Evolutionary conservation across 1,140 invertebrate genomes (phyloP).

Genomic region (Sitobion miscanthi): DNA sequence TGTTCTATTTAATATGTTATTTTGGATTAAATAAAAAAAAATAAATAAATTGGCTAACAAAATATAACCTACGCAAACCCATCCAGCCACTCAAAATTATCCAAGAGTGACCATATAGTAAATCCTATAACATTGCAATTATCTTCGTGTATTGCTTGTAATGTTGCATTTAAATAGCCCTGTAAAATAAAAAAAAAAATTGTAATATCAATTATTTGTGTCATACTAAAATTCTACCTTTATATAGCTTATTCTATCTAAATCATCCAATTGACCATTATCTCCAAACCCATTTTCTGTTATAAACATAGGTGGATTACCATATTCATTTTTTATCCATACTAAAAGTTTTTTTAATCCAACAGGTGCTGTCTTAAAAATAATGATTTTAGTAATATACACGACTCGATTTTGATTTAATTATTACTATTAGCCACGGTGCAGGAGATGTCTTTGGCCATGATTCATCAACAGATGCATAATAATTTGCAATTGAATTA

Average conservation of each 20-base stretch:
- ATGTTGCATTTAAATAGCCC: conserved; percentile 70
- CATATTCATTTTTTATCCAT: conserved; percentile 66
- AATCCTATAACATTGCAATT: conserved; percentile 73
- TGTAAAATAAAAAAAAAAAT: conserved; percentile 58
- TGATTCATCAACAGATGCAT: conserved; percentile 22
- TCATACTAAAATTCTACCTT: conserved; percentile 61
- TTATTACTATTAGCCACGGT: conserved; percentile 50
- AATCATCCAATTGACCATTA: conserved; percentile 65
- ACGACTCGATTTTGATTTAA: neutral
- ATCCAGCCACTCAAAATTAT: conserved; percentile 81
- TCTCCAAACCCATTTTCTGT: conserved; percentile 67
- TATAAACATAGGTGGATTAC: conserved; percentile 63
- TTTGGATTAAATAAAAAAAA: too few species aligned
- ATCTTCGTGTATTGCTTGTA: conserved; percentile 72
- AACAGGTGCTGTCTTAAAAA: conserved; percentile 61
- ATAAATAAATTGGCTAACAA: too few species aligned
- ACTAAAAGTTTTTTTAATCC: conserved; percentile 64
- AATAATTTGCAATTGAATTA: conserved; percentile 40
- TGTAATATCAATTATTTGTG: too few species aligned
- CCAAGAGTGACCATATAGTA: conserved; percentile 76
- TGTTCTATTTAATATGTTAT: too few species aligned
- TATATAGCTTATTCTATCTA: conserved; percentile 67
- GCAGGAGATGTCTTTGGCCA: conserved; percentile 34
- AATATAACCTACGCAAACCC: conserved; percentile 68
- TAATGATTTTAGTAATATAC: neutral